Evolutionary conservation across 2,113 vertebrate species (phyloP).

Genomic region (Capra hircus): DNA sequence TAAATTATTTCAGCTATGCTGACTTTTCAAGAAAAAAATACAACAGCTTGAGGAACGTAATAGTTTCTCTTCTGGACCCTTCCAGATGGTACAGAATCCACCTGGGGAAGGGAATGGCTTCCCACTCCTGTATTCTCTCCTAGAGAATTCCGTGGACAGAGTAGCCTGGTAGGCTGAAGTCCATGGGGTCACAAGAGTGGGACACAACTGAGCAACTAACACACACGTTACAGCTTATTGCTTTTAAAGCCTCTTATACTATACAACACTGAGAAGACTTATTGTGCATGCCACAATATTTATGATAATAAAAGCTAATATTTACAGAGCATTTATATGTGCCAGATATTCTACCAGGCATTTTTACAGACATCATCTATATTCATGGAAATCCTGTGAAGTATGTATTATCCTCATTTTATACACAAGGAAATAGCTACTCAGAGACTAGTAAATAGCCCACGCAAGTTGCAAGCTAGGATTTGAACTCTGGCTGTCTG

Average conservation of each 20-base stretch:
- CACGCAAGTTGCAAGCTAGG: neutral
- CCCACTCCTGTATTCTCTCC: neutral
- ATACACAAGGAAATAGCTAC: neutral
- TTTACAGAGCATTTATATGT: neutral
- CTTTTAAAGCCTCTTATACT: neutral
- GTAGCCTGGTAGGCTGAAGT: neutral
- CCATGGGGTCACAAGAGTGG: neutral
- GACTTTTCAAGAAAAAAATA: neutral
- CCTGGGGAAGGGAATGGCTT: neutral
- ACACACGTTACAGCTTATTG: neutral
- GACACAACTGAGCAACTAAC: neutral
- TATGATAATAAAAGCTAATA: neutral
- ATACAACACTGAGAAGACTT: neutral
- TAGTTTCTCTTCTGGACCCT: neutral
- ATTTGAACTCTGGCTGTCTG: neutral
- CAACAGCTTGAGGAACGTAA: neutral
- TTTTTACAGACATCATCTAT: neutral
- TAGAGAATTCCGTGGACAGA: neutral
- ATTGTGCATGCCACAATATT: neutral
- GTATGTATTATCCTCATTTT: neutral
- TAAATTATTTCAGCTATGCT: neutral
- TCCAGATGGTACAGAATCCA: neutral
- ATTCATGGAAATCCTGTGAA: neutral
- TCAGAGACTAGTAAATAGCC: neutral
- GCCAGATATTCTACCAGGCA: neutral